A percentile compares a stretch with the other conserved stretches of the same genome.
These are phyloP conservation scores for Argynnis bischoffii DNA, from an alignment of 2,888 invertebrate species.

Conservation along the genomic window DNA sequence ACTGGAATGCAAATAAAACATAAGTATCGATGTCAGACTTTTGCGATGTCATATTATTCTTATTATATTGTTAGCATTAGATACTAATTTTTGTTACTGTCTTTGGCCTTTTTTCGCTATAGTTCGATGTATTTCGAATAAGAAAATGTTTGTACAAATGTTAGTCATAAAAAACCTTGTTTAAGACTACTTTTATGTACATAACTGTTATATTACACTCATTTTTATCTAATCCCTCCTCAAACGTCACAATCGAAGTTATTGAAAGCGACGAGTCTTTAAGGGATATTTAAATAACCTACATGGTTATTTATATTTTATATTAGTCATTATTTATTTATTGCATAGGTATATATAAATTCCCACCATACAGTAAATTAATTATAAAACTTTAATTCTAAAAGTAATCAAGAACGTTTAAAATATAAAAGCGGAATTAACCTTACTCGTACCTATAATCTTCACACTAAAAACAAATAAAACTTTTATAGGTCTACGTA, in stretches of 20 bases:
- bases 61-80: neutral
- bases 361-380: no score
- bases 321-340: neutral
- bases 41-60: neutral
- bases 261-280: constrained; percentile 58
- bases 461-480: constrained; percentile 17
- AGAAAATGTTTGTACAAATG: constrained; percentile 8
- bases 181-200: constrained; percentile 10
- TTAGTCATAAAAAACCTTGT: constrained; percentile 10
- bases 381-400: neutral
- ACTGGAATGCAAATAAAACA: constrained; percentile 33
- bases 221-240: constrained; percentile 61
- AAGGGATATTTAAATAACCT: constrained; percentile 48
- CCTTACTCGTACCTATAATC: constrained; percentile 6
- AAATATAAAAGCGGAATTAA: constrained; percentile 10
- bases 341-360: neutral
- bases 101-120: neutral
- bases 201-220: neutral
- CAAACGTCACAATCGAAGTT: constrained; percentile 57
- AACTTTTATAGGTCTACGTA: constrained; percentile 21
- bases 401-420: constrained; percentile 5
- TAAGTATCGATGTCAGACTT: constrained; percentile 21
- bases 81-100: neutral
- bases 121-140: neutral
- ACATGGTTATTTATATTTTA: neutral